Evolutionary conservation across 2,888 invertebrate genomes (phyloP), one percentile per base, ranked within the genome.

Genomic region (Pheosia tremula): DNA sequence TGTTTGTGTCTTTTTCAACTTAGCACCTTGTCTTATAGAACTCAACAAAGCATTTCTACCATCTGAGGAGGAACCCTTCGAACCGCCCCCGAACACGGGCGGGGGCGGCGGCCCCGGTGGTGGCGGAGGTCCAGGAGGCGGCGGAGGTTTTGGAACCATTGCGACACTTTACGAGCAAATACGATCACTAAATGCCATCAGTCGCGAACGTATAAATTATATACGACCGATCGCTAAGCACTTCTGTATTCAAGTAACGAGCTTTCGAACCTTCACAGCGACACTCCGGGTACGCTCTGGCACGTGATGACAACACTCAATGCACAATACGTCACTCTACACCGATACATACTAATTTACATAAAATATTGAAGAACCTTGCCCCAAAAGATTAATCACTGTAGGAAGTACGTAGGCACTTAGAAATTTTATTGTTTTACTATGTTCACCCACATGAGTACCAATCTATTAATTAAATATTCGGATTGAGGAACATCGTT

Each of bases 1-100:
- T n/a, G 98, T 98, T 0, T 96, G 96, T 60, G 98, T 95, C 90
- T 98, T 98, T 87, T 97, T 98, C 71, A 98, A 91, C 78, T 95
- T 95, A 59, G 96, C 91, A 62, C 98, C 98, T 85, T 96, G 96
- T 77, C 97, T 95, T 78, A 98, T 98, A 10, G 97, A 97, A 80
- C 95, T 96, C 54, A 98, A 91, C 63, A 98, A 92, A 56, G 97
- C 95, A 78, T 95, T 95, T 80, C 97, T 94, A 64, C 94, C 94
- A 75, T 96, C 95, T n/a, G 94, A 89, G 0, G 90, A 85, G n/a
- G 88, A 82, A 60, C 88, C 81, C 77, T 94, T 94, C 2, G 94
- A 84, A 6, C 89, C 77, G 65, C 89, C 90, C 39, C 88, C 86
- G 56, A 93, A 90, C 9, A 92, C 83, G 3, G 94, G 93, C 24